A percentile compares a stretch with the other conserved stretches of the same genome.
Conservation (phyloP, 1,140 invertebrate species). For the Camponotus pennsylvanicus region DNA sequence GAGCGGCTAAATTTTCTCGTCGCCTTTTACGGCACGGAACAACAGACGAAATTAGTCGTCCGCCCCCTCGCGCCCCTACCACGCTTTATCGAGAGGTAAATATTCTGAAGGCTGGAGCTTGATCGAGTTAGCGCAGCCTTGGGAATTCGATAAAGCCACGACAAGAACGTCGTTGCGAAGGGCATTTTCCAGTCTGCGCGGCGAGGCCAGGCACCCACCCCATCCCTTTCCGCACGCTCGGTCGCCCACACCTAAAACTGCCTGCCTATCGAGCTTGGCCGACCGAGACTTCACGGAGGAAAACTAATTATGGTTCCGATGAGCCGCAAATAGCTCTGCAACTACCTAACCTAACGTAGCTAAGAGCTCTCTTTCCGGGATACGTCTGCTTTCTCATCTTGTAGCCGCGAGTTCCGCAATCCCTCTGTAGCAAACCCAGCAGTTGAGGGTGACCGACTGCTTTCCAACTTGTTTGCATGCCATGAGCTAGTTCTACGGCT, state of each 20-base stretch:
- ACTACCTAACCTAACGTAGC: slow-evolving; percentile 73
- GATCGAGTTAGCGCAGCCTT: slow-evolving; percentile 72
- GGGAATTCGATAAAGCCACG: slow-evolving; percentile 77
- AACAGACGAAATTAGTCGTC: slow-evolving; percentile 50
- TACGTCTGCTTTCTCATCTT: slow-evolving; percentile 47
- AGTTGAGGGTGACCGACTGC: slow-evolving; percentile 60
- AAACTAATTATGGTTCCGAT: slow-evolving; percentile 80
- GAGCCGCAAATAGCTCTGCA: slow-evolving; percentile 76
- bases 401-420: slow-evolving; percentile 44
- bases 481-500: slow-evolving; percentile 44
- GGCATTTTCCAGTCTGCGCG: slow-evolving; percentile 52
- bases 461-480: slow-evolving; percentile 58
- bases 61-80: neutral
- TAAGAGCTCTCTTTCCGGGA: slow-evolving; percentile 54
- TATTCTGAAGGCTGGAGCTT: slow-evolving; percentile 69
- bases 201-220: slow-evolving; percentile 49
- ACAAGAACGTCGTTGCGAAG: slow-evolving; percentile 57
- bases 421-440: slow-evolving; percentile 38
- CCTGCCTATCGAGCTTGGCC: slow-evolving; percentile 68
- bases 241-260: slow-evolving; percentile 67
- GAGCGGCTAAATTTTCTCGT: slow-evolving; percentile 23
- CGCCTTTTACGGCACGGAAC: slow-evolving; percentile 13
- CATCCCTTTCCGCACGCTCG: slow-evolving; percentile 51
- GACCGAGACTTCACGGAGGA: slow-evolving; percentile 68
- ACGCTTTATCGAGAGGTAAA: slow-evolving; percentile 62